Evolutionary conservation across 2,888 invertebrate genomes (phyloP), one percentile per base, ranked within the genome.

Genomic region (Allolobophora icterica): DNA sequence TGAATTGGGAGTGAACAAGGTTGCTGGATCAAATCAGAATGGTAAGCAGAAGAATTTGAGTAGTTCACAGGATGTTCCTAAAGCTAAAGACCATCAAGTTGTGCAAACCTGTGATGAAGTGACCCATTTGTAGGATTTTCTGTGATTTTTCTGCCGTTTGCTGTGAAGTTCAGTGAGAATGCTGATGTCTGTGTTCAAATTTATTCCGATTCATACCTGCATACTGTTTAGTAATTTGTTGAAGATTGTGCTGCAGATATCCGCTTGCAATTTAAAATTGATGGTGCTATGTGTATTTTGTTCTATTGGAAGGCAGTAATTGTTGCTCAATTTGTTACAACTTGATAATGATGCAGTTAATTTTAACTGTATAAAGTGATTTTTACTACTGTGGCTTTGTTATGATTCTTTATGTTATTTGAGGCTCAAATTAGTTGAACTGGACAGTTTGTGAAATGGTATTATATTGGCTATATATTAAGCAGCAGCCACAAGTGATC

Each of bases 241-340:
- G n/a, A n/a, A 71, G n/a, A 71, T 13, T 71, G 71, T 71, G 71
- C 71, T 71, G 71, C 52, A 52, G 24, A 52, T 52, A 52, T 52
- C 52, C 21, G 24, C 30, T 71, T 71, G n/a, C n/a, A 71, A 71
- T 71, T 71, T n/a, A 71, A 71, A n/a, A 71, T 71, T 71, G 30
- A 71, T n/a, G 71, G 71, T 71, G 71, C 71, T n/a, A n/a, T 71
- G n/a, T n/a, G n/a, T 71, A 71, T 71, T 71, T n/a, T 71, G 71
- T n/a, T 71, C 30, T n/a, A n/a, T 71, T 71, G 30, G n/a, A 71
- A 71, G n/a, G 71, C 71, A n/a, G 11, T 71, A n/a, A 71, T 71
- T 71, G 71, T 71, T 71, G 71, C 71, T 71, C 71, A 71, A 71
- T 71, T n/a, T 71, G 30, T 71, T n/a, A 71, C 71, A n/a, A n/a